Conservation (phyloP, 2,113 vertebrate genomes). For the Guaruba guarouba region DNA sequence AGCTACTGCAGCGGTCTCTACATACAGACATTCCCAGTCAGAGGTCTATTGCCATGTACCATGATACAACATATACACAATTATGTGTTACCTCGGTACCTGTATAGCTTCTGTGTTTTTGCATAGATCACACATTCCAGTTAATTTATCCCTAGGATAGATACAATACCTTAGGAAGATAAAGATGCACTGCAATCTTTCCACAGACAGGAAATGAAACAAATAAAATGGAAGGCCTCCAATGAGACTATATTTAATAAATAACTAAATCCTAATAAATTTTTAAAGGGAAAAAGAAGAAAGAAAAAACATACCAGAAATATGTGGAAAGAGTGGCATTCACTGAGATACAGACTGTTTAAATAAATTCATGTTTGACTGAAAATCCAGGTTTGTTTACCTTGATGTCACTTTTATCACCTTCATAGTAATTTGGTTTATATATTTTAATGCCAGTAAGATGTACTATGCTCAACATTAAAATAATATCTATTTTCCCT, state of each 20-base stretch:
- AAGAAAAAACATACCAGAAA: not conserved
- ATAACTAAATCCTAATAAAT: not conserved
- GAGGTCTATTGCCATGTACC: not conserved
- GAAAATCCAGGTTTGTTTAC: not conserved
- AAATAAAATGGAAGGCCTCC: not conserved
- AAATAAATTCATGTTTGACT: not conserved
- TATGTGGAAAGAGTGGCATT: not conserved
- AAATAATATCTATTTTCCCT: not conserved
- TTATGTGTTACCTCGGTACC: not conserved
- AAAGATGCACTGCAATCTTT: not conserved
- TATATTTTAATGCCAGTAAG: not conserved
- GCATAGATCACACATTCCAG: not conserved
- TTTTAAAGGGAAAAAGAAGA: not conserved
- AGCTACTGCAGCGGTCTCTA: not conserved
- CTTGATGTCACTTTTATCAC: not conserved
- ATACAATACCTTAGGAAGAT: not conserved
- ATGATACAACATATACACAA: rapidly evolving
- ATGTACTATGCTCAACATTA: not conserved
- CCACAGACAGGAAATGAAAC: not conserved
- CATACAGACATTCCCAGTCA: not conserved
- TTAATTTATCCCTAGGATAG: not conserved
- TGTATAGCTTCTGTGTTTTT: not conserved
- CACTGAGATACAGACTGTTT: not conserved
- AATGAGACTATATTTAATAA: not conserved
- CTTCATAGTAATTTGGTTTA: not conserved